phyloP scores from a whole-genome alignment of 2,888 invertebrate species.

The Exephanes ischioxanthus region DNA sequence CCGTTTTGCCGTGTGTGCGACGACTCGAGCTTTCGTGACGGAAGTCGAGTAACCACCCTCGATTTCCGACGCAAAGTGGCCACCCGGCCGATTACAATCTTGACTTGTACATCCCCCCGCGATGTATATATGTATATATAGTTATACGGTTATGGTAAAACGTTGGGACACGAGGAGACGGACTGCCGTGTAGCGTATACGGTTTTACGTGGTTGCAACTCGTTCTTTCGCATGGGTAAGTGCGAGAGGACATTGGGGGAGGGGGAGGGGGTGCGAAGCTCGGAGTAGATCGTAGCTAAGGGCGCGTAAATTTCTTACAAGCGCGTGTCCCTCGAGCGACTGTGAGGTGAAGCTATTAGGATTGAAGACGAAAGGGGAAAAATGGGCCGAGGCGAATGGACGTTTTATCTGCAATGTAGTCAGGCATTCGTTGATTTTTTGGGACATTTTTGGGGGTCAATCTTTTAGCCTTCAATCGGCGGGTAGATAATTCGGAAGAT shows the following conservation, averaged over 20 bases:
- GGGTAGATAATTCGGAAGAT: no score
- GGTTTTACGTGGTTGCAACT: slow-evolving; percentile 14
- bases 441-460: no score
- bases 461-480: no score
- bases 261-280: not conserved
- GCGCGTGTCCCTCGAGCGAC: not conserved
- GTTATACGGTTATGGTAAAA: not conserved
- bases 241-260: not conserved
- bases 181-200: not conserved
- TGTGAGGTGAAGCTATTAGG: not conserved
- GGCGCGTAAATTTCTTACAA: not conserved
- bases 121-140: slow-evolving; percentile 16
- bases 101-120: slow-evolving; percentile 67
- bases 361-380: not conserved
- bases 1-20: slow-evolving; percentile 23
- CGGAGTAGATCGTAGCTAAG: not conserved
- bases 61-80: slow-evolving; percentile 84
- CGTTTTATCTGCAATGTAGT: not conserved
- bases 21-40: slow-evolving; percentile 79
- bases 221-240: not conserved
- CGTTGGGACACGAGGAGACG: slow-evolving; percentile 17
- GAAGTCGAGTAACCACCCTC: slow-evolving; percentile 80
- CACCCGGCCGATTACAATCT: slow-evolving; percentile 81
- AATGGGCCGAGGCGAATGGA: not conserved
- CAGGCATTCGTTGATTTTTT: not conserved